phyloP scores from a whole-genome alignment of 2,797 vertebrate species.

The Siniperca obscura region DNA sequence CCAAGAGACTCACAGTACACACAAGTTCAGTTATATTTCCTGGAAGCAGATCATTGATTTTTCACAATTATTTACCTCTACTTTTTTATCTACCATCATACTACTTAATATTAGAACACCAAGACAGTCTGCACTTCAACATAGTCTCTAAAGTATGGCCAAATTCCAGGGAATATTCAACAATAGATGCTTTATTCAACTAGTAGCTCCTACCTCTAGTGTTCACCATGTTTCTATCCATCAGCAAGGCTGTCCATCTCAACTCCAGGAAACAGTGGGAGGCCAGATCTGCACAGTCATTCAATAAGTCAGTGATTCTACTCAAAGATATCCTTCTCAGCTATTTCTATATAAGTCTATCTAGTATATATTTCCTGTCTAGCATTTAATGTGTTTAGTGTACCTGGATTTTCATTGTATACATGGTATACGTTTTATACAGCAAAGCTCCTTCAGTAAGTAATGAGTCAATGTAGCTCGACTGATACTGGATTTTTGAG shows the following conservation, averaged over 20 bases:
- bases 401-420: no score
- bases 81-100: neutral
- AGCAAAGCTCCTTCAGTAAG: neutral
- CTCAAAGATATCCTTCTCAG: neutral
- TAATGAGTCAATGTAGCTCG: neutral
- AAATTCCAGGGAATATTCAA: slow-evolving; percentile 12
- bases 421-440: neutral
- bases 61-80: neutral
- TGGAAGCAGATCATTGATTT: neutral
- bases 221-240: slow-evolving; percentile 14
- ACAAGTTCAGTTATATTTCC: neutral
- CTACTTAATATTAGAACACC: neutral
- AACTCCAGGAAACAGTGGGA: neutral
- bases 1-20: neutral
- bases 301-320: neutral
- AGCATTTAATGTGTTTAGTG: neutral
- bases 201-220: neutral
- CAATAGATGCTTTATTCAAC: slow-evolving; percentile 46
- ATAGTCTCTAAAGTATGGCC: neutral
- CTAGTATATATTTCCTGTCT: neutral
- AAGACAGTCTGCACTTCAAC: neutral
- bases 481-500: no score
- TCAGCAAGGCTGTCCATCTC: slow-evolving; percentile 2
- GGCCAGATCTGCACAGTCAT: neutral
- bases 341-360: neutral